Evolutionary conservation across 2,888 invertebrate genomes (phyloP), one percentile per base, ranked within the genome.

Genomic region (Patella pellucida): DNA sequence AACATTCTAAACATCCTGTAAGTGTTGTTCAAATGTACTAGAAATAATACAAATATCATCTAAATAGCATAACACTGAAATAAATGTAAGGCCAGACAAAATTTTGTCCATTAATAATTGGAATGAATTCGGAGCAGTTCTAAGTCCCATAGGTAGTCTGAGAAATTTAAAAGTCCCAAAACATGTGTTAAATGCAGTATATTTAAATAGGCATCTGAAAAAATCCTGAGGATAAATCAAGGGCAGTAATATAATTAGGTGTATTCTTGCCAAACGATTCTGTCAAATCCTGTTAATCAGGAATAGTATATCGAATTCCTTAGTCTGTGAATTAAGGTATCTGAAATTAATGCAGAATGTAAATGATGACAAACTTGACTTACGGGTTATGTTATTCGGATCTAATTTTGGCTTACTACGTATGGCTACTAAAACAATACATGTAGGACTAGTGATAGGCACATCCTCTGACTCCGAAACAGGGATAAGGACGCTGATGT

Each of bases 31-130:
- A 77, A 77, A 77, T 15, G 52, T 72, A 67, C 52, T 51, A 15
- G 74, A 79, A 62, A 54, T 71, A 56, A 79, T 76, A 15, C 76
- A 67, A 16, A 79, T 72, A 75, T 80, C 80, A 73, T 82, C 79
- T 23, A 79, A 52, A 72, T 82, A 82, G 68, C 78, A 80, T 27
- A 80, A 69, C 15, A 76, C 76, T 15, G 76, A 78, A 14, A 27
- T 52, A 72, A 79, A 81, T 19, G 75, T 77, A 54, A 79, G 62
- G 7, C 75, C 77, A 19, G 71, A 73, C 12, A 78, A 69, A 41
- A 78, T 72, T 56, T 75, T 79, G 69, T 80, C 78, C 80, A 80
- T 81, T 16, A 81, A 54, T 41, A 81, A 69, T 75, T 81, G 79
- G 71, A 79, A 81, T 14, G 74, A 72, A 72, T 77, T 79, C 71